Evolutionary conservation across 2,113 vertebrate genomes (phyloP).

Genomic region (Rhinoptilus africanus): DNA sequence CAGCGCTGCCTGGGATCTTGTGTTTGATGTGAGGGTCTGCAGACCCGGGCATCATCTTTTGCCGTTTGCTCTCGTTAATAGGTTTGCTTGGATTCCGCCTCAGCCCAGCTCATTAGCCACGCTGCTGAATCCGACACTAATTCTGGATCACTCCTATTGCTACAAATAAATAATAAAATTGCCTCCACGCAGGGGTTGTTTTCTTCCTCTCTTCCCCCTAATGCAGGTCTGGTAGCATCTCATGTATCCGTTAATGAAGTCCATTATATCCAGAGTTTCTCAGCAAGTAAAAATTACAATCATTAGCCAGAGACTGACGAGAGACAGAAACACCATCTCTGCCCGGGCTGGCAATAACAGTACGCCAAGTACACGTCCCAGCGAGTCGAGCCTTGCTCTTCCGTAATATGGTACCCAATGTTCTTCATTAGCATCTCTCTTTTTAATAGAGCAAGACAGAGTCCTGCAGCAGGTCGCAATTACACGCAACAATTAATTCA

Average conservation of each 20-base stretch:
- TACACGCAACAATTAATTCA: constrained; percentile 33
- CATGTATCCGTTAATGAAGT: constrained; percentile 4
- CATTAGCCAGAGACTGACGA: constrained; percentile 5
- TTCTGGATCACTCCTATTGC: constrained; percentile 5
- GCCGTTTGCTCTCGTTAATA: neutral
- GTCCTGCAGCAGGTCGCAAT: constrained; percentile 10
- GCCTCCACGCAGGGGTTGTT: constrained; percentile 18
- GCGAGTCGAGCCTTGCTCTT: neutral
- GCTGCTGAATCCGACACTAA: neutral
- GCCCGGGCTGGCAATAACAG: neutral
- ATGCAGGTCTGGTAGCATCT: neutral
- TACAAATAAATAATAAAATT: constrained; percentile 39
- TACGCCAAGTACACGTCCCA: neutral
- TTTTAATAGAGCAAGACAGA: neutral
- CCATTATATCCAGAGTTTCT: constrained; percentile 12
- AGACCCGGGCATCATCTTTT: neutral
- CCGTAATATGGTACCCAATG: constrained; percentile 33
- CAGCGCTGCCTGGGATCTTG: neutral
- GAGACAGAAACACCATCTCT: neutral
- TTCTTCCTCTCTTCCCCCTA: constrained; percentile 11
- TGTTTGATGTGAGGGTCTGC: neutral
- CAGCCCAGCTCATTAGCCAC: constrained; percentile 35
- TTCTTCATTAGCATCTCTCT: constrained; percentile 56
- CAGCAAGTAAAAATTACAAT: constrained; percentile 45
- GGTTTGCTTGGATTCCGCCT: neutral